A percentile compares a stretch with the other conserved stretches of the same genome.
Evolutionary conservation across 2,797 vertebrate species (phyloP).

Genomic region (Gymnopithys bicolor): DNA sequence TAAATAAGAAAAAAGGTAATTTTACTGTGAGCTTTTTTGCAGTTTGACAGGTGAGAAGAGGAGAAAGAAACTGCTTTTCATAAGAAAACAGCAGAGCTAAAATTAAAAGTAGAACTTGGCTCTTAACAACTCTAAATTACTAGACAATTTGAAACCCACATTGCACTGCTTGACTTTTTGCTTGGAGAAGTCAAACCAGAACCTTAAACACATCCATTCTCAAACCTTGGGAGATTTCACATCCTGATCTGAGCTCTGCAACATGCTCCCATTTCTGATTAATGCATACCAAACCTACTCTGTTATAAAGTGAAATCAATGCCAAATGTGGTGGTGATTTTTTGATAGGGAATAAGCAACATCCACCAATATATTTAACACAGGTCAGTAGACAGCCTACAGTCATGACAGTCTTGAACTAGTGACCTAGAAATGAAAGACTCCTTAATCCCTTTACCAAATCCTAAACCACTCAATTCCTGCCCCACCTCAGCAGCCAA

Average conservation of each 20-base stretch:
- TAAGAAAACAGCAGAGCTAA: slow-evolving; percentile 28
- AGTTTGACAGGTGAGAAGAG: slow-evolving; percentile 49
- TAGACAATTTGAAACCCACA: slow-evolving; percentile 46
- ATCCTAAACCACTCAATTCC: slow-evolving; percentile 72
- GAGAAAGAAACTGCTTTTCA: slow-evolving; percentile 41
- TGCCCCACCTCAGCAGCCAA: slow-evolving; percentile 61
- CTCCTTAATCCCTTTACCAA: slow-evolving; percentile 69
- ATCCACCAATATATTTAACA: slow-evolving; percentile 65
- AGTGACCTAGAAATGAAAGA: slow-evolving; percentile 71
- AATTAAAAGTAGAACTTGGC: slow-evolving; percentile 53
- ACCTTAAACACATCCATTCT: slow-evolving; percentile 47
- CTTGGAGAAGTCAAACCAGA: slow-evolving; percentile 59
- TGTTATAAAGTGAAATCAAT: slow-evolving; percentile 69
- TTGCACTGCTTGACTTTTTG: slow-evolving; percentile 45
- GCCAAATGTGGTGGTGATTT: slow-evolving; percentile 70
- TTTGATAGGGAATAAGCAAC: slow-evolving; percentile 58
- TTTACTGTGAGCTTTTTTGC: slow-evolving; percentile 31
- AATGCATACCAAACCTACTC: slow-evolving; percentile 63
- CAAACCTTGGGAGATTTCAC: slow-evolving; percentile 61
- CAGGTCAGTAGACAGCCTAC: slow-evolving; percentile 63
- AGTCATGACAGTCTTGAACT: slow-evolving; percentile 72
- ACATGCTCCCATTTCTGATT: slow-evolving; percentile 60
- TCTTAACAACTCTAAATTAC: slow-evolving; percentile 52
- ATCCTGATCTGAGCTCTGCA: slow-evolving; percentile 59
- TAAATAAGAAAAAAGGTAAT: slow-evolving; percentile 44